Conservation (phyloP, 2,888 invertebrate species). For the Phalangium opilio region DNA sequence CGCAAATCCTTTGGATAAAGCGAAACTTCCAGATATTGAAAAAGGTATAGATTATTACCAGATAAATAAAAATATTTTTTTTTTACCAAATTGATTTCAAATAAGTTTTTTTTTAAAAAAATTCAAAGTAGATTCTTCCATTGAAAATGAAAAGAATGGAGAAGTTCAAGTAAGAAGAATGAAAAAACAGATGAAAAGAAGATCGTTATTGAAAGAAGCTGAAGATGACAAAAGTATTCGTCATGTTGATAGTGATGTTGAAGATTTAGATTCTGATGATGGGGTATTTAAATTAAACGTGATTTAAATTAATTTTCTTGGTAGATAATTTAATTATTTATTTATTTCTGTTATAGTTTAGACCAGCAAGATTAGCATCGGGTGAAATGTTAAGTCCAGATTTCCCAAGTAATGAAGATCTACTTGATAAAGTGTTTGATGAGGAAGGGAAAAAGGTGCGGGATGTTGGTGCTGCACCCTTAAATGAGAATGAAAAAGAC, state of each 20-base stretch:
- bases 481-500: too few relatives aligned
- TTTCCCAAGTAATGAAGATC: too few relatives aligned
- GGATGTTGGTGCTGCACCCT: too few relatives aligned
- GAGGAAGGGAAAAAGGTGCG: too few relatives aligned
- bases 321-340: too few relatives aligned
- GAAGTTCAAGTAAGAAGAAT: conserved; percentile 8
- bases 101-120: neutral
- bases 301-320: too few relatives aligned
- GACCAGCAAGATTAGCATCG: too few relatives aligned
- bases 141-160: neutral
- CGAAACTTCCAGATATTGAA: neutral
- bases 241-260: conserved; percentile 16
- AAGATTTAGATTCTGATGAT: conserved; percentile 15
- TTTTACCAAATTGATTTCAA: neutral
- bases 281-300: too few relatives aligned
- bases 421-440: too few relatives aligned
- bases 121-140: too few relatives aligned
- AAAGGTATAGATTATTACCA: neutral
- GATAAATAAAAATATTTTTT: neutral
- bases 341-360: too few relatives aligned
- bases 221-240: conserved; percentile 16
- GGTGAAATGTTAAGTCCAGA: too few relatives aligned
- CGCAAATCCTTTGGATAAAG: neutral
- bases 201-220: conserved; percentile 10
- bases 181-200: conserved; percentile 5